A percentile compares a stretch with the other conserved stretches of the same genome.
Conservation (phyloP, 2,888 invertebrate species). For the Emmelina monodactyla region DNA sequence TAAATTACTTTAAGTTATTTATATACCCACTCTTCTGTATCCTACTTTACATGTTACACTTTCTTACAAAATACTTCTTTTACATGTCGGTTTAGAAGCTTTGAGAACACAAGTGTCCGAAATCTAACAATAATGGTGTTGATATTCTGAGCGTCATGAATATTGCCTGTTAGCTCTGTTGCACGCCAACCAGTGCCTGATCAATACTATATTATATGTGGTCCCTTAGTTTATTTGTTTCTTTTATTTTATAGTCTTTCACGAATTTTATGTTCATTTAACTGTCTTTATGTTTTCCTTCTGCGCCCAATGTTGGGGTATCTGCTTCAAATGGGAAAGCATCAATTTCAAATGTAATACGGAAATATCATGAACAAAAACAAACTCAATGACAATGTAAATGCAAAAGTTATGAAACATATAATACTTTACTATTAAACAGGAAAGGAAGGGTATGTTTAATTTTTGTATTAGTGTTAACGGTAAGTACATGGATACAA, state of each 20-base stretch:
- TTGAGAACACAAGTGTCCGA: constrained; percentile 36
- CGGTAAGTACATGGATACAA: constrained; percentile 18
- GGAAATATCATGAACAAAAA: too few species aligned
- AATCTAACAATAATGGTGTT: constrained; percentile 33
- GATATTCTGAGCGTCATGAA: too few species aligned
- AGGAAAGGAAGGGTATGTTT: too few species aligned
- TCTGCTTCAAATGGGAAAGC: too few species aligned
- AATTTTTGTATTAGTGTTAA: too few species aligned
- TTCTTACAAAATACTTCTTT: constrained; percentile 19
- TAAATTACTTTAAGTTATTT: constrained; percentile 27
- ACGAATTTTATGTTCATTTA: constrained; percentile 40
- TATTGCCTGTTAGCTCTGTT: constrained; percentile 60
- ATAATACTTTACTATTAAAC: too few species aligned
- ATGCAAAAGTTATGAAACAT: too few species aligned
- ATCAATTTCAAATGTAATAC: too few species aligned
- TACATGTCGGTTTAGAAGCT: constrained; percentile 24
- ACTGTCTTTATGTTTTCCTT: constrained; percentile 32
- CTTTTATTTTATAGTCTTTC: constrained; percentile 40
- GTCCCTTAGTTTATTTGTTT: constrained; percentile 47
- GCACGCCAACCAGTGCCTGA: constrained; percentile 59
- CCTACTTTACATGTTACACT: constrained; percentile 47
- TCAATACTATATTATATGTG: constrained; percentile 63
- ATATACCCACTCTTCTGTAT: constrained; percentile 29
- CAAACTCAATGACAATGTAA: too few species aligned
- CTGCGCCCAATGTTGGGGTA: too few species aligned